Percentiles rank a stretch among this genome's conserved stretches.
Evolutionary conservation across 2,797 vertebrate genomes (phyloP).

Genomic region (Leuciscus waleckii): DNA sequence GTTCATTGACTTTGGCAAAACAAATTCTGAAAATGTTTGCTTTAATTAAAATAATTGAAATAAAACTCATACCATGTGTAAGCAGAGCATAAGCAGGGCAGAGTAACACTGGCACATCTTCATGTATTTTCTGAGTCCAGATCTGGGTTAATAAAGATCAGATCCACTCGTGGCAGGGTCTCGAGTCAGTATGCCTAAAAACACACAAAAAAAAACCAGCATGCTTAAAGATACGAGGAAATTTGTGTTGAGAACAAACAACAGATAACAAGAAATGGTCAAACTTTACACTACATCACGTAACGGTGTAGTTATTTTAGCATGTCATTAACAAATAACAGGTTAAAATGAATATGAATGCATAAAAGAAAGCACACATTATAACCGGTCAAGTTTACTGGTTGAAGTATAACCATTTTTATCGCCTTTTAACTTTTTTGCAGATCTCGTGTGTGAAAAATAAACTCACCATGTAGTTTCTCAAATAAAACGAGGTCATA

Average conservation of each 20-base stretch:
- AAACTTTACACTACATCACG: not conserved
- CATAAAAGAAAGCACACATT: not conserved
- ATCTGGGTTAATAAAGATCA: constrained; percentile 16
- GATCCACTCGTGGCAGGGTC: constrained; percentile 17
- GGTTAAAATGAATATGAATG: not conserved
- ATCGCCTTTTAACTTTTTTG: no score
- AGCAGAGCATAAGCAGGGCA: constrained; percentile 52
- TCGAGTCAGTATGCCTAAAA: constrained; percentile 33
- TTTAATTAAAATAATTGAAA: not conserved
- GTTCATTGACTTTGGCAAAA: not conserved
- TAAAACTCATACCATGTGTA: constrained; percentile 49
- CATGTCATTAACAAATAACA: not conserved
- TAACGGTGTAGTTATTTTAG: not conserved
- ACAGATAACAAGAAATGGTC: not conserved
- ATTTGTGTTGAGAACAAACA: not conserved
- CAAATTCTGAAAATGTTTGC: not conserved
- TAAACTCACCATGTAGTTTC: not conserved
- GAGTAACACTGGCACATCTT: constrained; percentile 52
- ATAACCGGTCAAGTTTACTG: not conserved
- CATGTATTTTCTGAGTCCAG: constrained; percentile 14
- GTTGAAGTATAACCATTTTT: not conserved
- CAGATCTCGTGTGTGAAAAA: not conserved
- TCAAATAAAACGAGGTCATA: not conserved
- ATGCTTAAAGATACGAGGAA: not conserved
- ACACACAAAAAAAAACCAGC: not conserved